These are phyloP conservation scores for Coenobita brevimanus DNA, from an alignment of 1,140 invertebrate species.

Conservation along the genomic window DNA sequence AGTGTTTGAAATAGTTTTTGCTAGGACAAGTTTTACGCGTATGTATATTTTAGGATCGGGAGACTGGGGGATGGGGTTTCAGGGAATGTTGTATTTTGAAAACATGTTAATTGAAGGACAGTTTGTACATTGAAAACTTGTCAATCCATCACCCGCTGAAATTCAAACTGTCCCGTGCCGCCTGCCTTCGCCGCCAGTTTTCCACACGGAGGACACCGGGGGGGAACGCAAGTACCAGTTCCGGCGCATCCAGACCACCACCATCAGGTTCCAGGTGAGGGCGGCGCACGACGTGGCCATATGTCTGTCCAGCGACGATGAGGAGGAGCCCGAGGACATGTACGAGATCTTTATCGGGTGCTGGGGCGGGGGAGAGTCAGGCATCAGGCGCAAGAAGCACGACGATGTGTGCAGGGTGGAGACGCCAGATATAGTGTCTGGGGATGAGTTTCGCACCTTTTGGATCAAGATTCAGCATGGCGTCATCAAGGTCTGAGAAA, in stretches of 20 bases:
- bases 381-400: conserved; percentile 49
- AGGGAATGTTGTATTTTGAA: no score
- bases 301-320: conserved; percentile 60
- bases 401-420: conserved; percentile 61
- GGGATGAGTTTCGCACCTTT: conserved; percentile 55
- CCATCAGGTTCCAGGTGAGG: conserved; percentile 65
- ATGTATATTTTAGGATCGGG: no score
- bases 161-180: no score
- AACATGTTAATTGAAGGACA: no score
- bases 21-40: no score
- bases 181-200: conserved; percentile 26
- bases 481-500: conserved; percentile 66
- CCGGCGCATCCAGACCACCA: conserved; percentile 60
- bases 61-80: no score
- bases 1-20: no score
- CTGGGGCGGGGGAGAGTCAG: conserved; percentile 64
- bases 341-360: conserved; percentile 69
- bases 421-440: conserved; percentile 64
- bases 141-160: no score
- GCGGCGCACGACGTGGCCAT: conserved; percentile 67
- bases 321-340: conserved; percentile 62
- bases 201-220: conserved; percentile 59
- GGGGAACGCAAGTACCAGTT: conserved; percentile 44
- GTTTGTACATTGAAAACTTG: no score
- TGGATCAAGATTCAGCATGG: conserved; percentile 67